Base-by-base conservation (phyloP, 2,113 vertebrate genomes). In the Falcunculus frontatus region DNA sequence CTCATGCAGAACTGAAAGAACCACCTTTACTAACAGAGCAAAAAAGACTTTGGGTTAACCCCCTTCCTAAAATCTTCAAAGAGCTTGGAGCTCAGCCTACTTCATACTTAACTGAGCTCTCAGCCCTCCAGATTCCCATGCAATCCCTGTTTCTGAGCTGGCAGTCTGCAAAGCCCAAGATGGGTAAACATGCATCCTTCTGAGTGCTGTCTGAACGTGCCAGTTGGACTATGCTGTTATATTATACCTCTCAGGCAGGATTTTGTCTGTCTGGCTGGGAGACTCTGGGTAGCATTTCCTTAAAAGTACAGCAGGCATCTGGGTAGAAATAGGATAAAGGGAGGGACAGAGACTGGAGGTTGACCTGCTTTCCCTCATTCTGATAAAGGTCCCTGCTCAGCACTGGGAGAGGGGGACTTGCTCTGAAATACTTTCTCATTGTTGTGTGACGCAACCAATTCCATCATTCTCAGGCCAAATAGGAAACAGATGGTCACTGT, bases 261-360 rank as follows among this genome's bases (percentile, higher is more conserved):
- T 94, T 96, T 91, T 88, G 72, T 88, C 90, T 94, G 78, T 32
- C 82, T 85, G 87, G 0, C 87, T 73, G 33, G 30, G 50, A 91
- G 81, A 53, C 69, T 52, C 42, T 89, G 91, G 86, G 80, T 76
- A 87, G 57, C 55, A 87, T 95, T 96, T 94, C 95, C 95, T 96
- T 96, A 96, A 96, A 97, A 96, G 85, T 96, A 74, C 93, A 93
- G 72, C 64, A 94, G 41, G 39, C 64, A 82, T 90, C 39, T 86
- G 79, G 35, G 64, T 93, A 91, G 79, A 88, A 88, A 56, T 9
- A 57, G 85, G 69, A 86, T 84, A 60, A 93, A 75, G 56, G 80
- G 57, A 95, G 53, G 72, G 64, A 89, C 3, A 8, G 69, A 60
- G 81, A 16, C 72, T 87, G 74, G 62, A 83, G 53, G 49, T 41